Conservation (phyloP, 1,140 invertebrate species). For the Trichogramma pretiosum region DNA sequence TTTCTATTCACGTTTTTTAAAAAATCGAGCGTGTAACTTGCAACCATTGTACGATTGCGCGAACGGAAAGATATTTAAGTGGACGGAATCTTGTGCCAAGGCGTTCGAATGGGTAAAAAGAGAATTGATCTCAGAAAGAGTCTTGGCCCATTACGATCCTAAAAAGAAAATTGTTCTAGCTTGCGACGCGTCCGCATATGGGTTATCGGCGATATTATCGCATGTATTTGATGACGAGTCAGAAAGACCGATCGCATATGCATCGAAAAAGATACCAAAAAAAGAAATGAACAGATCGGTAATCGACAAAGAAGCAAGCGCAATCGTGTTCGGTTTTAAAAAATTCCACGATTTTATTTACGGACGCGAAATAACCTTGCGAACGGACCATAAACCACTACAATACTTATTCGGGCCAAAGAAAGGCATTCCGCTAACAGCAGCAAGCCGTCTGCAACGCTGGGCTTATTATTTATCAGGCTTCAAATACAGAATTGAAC, state of each 20-base stretch:
- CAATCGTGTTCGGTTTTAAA: background rate
- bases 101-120: constrained; percentile 16
- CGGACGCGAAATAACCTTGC: no score
- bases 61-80: background rate
- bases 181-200: constrained; percentile 17
- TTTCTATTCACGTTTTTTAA: no score
- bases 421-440: no score
- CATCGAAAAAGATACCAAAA: constrained; percentile 2
- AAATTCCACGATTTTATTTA: background rate
- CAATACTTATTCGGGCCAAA: no score
- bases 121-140: constrained; percentile 18
- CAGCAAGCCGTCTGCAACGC: background rate
- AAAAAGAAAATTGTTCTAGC: constrained; percentile 16
- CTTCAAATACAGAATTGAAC: constrained; percentile 12
- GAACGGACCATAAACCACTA: no score
- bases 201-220: constrained; percentile 2
- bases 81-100: constrained; percentile 3
- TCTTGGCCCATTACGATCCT: constrained; percentile 24
- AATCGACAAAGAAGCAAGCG: background rate
- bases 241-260: constrained; percentile 2
- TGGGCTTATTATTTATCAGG: no score
- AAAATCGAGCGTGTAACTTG: no score
- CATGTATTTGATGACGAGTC: background rate
- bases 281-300: constrained; percentile 1
- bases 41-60: constrained; percentile 21